Evolutionary conservation across 2,113 vertebrate genomes (phyloP).

Genomic region (Carlito syrichta): DNA sequence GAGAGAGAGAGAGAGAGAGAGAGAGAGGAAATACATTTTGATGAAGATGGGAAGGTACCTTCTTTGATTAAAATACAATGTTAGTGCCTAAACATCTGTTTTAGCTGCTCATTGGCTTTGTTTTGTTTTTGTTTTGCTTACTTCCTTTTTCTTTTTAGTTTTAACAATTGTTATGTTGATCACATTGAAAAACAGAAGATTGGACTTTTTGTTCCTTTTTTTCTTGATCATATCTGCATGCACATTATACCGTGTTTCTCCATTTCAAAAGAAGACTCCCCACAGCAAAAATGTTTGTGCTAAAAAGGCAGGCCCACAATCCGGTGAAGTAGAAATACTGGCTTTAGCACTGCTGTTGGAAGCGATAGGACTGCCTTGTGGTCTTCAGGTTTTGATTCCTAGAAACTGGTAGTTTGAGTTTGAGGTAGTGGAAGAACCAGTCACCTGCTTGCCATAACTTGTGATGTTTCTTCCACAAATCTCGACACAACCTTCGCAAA

Average conservation of each 20-base stretch:
- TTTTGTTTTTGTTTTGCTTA: neutral
- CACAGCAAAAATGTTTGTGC: neutral
- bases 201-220: neutral
- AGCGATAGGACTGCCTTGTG: rapidly evolving
- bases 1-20: too few relatives aligned
- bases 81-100: neutral
- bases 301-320: neutral
- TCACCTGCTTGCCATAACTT: too few relatives aligned
- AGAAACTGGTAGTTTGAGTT: neutral
- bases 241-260: neutral
- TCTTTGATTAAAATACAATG: neutral
- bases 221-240: neutral
- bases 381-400: neutral
- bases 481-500: too few relatives aligned
- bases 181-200: conserved; percentile 25
- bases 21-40: rapidly evolving
- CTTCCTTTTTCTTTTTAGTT: neutral
- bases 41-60: neutral
- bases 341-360: rapidly evolving
- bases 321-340: rapidly evolving
- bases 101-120: rapidly evolving
- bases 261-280: neutral
- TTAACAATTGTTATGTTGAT: conserved; percentile 61
- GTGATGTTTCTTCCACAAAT: too few relatives aligned
- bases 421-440: rapidly evolving